Base-by-base conservation (phyloP, 1,140 invertebrate genomes). In the Zaprionus vittiger region DNA sequence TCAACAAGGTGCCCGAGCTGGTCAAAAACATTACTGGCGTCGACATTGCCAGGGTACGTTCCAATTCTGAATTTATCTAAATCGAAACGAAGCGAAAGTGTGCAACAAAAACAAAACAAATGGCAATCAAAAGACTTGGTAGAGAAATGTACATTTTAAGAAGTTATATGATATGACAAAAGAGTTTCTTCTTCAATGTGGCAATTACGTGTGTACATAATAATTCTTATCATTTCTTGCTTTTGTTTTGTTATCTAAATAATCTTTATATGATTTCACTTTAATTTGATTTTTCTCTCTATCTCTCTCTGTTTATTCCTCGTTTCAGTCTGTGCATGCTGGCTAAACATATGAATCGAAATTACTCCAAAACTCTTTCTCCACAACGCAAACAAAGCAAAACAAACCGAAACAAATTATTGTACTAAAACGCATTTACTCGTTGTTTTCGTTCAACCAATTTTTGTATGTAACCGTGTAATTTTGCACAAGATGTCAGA, bases 21-120 rank as follows among this genome's bases (percentile, higher is more conserved):
- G 97, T 99, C 1, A 97, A 98, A 91, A 96, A 94, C 44, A 94
- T 99, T 80, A 99, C 98, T 72, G 98, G 98, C 24, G 97, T 99
- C 26, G 97, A 99, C 90, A 97, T 99, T 92, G 94, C 96, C 73
- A 97, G 97, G 95, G 96, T 96, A 94, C 91, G 83, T 93, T 91
- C 91, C 61, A 93, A 93, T 89, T 91, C 91, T 66, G 91, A 93
- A 79, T 93, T 93, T 80, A 93, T 93, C 52, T 93, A 93, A 91
- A 12, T 28, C 7, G 15, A 49, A 77, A 55, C 41, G 44, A 68
- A 59, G 61, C 20, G 26, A 61, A 74, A 38, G n/a, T 73, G 54
- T 56, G 47, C 55, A 73, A 37, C 26, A 71, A 72, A 55, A 38
- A 73, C 59, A 61, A 72, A 77, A 90, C 85, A 86, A 91, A 83